Percentiles rank a stretch among this genome's conserved stretches.
Evolutionary conservation across 2,113 vertebrate genomes (phyloP).

Genomic region (Crotalus horridus): DNA sequence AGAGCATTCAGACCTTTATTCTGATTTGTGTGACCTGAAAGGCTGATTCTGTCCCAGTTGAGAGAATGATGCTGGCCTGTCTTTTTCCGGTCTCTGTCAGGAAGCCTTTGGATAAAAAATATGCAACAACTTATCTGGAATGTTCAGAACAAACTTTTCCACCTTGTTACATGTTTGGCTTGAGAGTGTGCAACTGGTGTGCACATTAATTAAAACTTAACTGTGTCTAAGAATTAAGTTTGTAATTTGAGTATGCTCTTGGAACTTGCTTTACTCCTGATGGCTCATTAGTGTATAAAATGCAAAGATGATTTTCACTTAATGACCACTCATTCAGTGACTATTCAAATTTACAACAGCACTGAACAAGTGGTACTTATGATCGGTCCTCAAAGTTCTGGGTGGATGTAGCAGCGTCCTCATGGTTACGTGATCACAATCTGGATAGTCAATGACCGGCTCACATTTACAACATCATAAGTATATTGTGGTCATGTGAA

Average conservation of each 20-base stretch:
- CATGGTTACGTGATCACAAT: background rate
- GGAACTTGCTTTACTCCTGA: background rate
- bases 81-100: constrained; percentile 92
- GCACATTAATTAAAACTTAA: constrained; percentile 8
- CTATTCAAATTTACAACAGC: background rate
- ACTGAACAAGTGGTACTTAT: background rate
- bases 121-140: background rate
- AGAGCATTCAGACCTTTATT: constrained; percentile 80
- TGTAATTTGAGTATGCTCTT: background rate
- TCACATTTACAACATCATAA: background rate
- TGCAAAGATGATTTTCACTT: background rate
- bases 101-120: constrained; percentile 76
- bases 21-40: constrained; percentile 96
- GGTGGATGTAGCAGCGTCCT: background rate
- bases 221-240: background rate
- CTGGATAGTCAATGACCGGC: background rate
- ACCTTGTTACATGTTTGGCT: background rate
- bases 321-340: background rate
- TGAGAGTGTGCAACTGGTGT: background rate
- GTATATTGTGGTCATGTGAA: background rate
- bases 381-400: background rate
- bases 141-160: background rate
- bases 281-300: background rate
- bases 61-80: constrained; percentile 90
- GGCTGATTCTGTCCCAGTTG: constrained; percentile 84